Evolutionary conservation across 2,888 invertebrate species (phyloP), one percentile per base, ranked within the genome.

Genomic region (Dicranocentrus wangi): DNA sequence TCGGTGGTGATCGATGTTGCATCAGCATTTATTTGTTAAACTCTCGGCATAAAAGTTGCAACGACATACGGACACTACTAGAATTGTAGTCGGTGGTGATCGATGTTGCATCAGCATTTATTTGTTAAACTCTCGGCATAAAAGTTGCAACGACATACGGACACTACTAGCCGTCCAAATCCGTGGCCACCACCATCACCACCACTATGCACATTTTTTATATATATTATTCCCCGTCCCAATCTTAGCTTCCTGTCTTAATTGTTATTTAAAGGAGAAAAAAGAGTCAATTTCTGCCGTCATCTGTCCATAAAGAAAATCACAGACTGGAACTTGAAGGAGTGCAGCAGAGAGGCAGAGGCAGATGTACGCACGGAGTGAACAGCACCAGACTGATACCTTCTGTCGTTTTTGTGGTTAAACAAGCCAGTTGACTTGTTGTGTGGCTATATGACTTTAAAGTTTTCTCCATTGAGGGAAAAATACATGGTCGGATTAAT

Each of bases 281-380:
- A 63, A 28, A 32, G 15, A 23, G n/a, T 32, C 15, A 25, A 25
- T 65, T 28, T 17, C 10, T 32, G 27, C 69, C 69, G 69, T 69
- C 69, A 69, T 69, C 55, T 69, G 55, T 69, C 69, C 69, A 69
- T 69, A 69, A 55, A 69, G 69, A 39, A 55, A 69, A 69, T 69
- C 69, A 69, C 69, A 39, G 69, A 69, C 69, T 69, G 69, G 69
- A 69, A 69, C 28, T 69, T 15, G 17, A 65, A n/a, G 32, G 47
- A 66, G 15, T 21, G 5, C 39, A 39, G 39, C 13, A 8, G 39
- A 8, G 39, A 39, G 39, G 13, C n/a, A n/a, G n/a, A n/a, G n/a
- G n/a, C 15, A 61, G 32, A 61, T 1, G 17, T 1, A 32, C n/a
- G 17, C 2, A 32, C n/a, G 21, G 21, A 63, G n/a, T n/a, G 17